Evolutionary conservation across 2,797 vertebrate genomes (phyloP).

Genomic region (Nothura maculosa): DNA sequence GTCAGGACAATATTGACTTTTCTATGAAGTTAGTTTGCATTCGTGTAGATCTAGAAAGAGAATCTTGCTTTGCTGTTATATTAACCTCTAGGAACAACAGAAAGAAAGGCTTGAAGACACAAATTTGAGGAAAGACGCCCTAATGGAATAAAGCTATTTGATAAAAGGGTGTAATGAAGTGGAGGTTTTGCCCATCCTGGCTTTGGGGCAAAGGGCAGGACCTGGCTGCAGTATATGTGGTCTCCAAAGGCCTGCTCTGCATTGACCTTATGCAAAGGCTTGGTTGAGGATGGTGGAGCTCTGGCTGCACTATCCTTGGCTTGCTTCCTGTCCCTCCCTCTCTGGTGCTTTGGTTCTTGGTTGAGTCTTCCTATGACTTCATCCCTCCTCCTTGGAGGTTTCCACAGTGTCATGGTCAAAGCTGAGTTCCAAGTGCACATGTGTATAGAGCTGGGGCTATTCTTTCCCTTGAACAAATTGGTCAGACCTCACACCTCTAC

Average conservation of each 20-base stretch:
- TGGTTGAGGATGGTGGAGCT: not conserved
- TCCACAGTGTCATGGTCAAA: not conserved
- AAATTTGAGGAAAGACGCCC: not conserved
- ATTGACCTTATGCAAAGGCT: not conserved
- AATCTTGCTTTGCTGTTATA: not conserved
- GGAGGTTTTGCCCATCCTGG: not conserved
- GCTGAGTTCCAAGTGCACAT: constrained; percentile 29
- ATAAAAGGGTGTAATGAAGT: not conserved
- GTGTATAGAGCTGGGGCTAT: not conserved
- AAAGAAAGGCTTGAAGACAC: not conserved
- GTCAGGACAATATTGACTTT: not conserved
- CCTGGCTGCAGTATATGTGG: not conserved
- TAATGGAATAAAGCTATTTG: not conserved
- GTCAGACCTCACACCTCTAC: constrained; percentile 58
- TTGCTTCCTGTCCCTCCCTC: not conserved
- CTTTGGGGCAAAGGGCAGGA: not conserved
- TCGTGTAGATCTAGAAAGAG: not conserved
- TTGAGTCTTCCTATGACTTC: constrained; percentile 5
- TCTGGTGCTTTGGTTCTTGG: not conserved
- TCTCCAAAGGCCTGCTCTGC: not conserved
- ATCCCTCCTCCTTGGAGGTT: not conserved
- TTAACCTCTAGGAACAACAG: not conserved
- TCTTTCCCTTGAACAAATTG: constrained; percentile 51
- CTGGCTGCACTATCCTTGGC: not conserved
- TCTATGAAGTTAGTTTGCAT: not conserved